Evolutionary conservation across 2,113 vertebrate genomes (phyloP), one percentile per base, ranked within the genome.

Genomic region (Serilophus lunatus): DNA sequence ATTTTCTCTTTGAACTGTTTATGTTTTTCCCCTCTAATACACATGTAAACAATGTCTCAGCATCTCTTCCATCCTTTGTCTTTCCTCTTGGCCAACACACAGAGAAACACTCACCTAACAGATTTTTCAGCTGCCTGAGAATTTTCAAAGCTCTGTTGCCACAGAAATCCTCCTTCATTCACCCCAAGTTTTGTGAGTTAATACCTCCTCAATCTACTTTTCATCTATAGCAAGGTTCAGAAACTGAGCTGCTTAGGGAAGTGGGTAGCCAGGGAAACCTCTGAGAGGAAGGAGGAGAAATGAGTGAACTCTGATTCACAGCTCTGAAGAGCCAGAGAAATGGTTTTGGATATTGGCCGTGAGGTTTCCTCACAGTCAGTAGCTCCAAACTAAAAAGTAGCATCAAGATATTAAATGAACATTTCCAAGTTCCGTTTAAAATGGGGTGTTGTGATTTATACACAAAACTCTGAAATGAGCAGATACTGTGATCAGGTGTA

Each of bases 391-490:
- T 14, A 53, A 49, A 33, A 29, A 88, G 13, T 13, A 64, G 1
- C 24, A 63, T 56, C 36, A 51, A 81, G 16, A 36, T 26, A 4
- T 13, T 45, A 75, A 78, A 82, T 2, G 0, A 64, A 29, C 8
- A 44, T 71, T 70, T 75, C 28, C 22, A 51, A 29, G 11, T 45
- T 59, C 19, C 54, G 4, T 74, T 88, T 59, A 72, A 80, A 92
- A 77, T 2, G 1, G 13, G 6, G 0, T 45, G 23, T 8, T 59
- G 16, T 0, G 0, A 18, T 72, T 76, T 13, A 68, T 57, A 63
- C 4, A 33, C 3, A 59, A 68, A 88, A 75, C 44, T 44, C 40
- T 49, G 70, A 60, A 56, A 76, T 42, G 28, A 33, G 5, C 18
- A 51, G 23, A 51, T 42, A 50, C 15, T 79, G 24, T 42, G 17